Evolutionary conservation across 2,797 vertebrate genomes (phyloP).

Genomic region (Myotis pilosus): DNA sequence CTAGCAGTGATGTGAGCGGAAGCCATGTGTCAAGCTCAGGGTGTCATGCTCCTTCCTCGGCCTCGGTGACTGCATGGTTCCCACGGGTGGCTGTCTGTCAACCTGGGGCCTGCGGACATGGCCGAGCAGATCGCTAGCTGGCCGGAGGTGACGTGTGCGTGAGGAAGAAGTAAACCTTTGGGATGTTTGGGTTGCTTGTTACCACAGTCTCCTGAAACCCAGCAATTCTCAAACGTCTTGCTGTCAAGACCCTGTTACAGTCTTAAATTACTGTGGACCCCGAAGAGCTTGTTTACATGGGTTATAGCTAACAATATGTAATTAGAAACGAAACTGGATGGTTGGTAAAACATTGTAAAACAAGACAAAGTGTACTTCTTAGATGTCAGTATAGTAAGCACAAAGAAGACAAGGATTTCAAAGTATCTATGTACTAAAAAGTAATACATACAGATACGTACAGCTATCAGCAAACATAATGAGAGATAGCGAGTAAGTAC

Average conservation of each 20-base stretch:
- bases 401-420: neutral
- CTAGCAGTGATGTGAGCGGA: neutral
- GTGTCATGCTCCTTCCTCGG: neutral
- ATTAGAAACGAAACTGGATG: neutral
- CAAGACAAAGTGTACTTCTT: neutral
- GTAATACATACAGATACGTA: too few species aligned
- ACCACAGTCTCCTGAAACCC: fast-evolving
- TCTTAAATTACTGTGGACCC: neutral
- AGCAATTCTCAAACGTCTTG: neutral
- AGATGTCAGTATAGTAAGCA: neutral
- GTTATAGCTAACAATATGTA: neutral
- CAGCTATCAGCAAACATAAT: neutral
- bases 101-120: neutral
- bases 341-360: neutral
- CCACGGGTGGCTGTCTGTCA: neutral
- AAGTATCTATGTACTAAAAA: neutral
- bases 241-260: neutral
- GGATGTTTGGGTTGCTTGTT: neutral
- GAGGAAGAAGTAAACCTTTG: neutral
- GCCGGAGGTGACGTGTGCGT: neutral
- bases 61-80: neutral
- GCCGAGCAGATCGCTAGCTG: neutral
- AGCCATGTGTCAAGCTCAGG: fast-evolving
- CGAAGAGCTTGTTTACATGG: neutral
- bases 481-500: too few species aligned